A percentile compares a stretch with the other conserved stretches of the same genome.
phyloP scores from a whole-genome alignment of 2,113 vertebrate genomes.

The Phoxinus phoxinus region DNA sequence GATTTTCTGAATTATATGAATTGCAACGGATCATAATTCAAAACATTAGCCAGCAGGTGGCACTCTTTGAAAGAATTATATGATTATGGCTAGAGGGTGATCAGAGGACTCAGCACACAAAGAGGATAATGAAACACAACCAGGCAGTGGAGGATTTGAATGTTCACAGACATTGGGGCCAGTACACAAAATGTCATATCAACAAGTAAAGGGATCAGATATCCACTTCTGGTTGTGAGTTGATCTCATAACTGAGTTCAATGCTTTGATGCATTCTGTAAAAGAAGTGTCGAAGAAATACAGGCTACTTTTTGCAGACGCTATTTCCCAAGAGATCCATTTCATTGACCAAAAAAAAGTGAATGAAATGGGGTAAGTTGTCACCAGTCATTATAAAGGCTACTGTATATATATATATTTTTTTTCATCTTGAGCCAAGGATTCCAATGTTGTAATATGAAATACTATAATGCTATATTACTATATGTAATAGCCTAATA shows the following conservation, averaged over 20 bases:
- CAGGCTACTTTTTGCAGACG: too few relatives aligned
- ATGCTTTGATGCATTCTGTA: not conserved
- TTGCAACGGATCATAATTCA: not conserved
- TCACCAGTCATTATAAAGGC: too few relatives aligned
- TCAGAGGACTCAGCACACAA: not conserved
- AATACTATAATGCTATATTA: too few relatives aligned
- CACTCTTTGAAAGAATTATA: constrained; percentile 27
- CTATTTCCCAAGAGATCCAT: not conserved
- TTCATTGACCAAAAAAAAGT: not conserved
- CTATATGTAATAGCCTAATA: too few relatives aligned
- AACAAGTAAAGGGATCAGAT: not conserved
- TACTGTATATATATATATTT: too few relatives aligned
- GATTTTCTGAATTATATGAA: not conserved
- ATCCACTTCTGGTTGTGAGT: not conserved
- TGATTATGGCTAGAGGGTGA: not conserved
- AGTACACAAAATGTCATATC: not conserved
- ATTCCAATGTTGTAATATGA: too few relatives aligned
- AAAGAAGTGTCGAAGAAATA: not conserved
- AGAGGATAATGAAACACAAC: not conserved
- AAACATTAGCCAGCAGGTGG: constrained; percentile 56
- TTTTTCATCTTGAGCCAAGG: too few relatives aligned
- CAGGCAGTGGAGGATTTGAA: not conserved
- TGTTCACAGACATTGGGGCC: not conserved
- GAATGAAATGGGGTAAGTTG: too few relatives aligned
- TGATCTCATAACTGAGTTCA: not conserved